A percentile compares a stretch with the other conserved stretches of the same genome.
Evolutionary conservation across 2,113 vertebrate species (phyloP).

Genomic region (Aramus guarauna): DNA sequence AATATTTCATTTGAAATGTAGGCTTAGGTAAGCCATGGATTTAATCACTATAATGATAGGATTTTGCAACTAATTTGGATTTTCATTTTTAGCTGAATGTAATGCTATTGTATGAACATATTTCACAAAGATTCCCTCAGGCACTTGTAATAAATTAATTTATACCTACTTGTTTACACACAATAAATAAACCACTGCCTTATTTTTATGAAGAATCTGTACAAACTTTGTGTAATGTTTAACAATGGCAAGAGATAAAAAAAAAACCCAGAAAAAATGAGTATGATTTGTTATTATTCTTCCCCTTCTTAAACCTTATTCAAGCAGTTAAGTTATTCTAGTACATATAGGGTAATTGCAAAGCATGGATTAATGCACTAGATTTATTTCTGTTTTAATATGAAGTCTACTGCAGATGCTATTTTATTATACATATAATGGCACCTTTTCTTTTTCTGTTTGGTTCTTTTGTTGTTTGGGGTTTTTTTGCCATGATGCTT

Average conservation of each 20-base stretch:
- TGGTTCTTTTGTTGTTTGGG: neutral
- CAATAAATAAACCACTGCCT: neutral
- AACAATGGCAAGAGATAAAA: neutral
- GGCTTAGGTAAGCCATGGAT: neutral
- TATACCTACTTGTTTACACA: neutral
- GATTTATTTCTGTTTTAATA: neutral
- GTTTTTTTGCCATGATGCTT: neutral
- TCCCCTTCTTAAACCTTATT: neutral
- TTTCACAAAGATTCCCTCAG: neutral
- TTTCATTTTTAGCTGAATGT: slow-evolving; percentile 18
- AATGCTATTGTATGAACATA: neutral
- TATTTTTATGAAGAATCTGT: neutral
- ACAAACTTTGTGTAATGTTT: neutral
- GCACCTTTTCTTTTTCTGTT: neutral
- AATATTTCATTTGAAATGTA: neutral
- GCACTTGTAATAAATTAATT: neutral
- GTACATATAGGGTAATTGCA: neutral
- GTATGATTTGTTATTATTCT: neutral
- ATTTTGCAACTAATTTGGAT: slow-evolving; percentile 31
- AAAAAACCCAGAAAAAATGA: neutral
- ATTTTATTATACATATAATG: neutral
- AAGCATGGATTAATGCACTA: neutral
- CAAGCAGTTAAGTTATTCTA: neutral
- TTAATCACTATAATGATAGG: slow-evolving; percentile 20
- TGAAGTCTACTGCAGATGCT: neutral